Percentiles rank a stretch among this genome's conserved stretches.
Conservation (phyloP, 2,888 invertebrate genomes). For the Polydrusus cervinus region DNA sequence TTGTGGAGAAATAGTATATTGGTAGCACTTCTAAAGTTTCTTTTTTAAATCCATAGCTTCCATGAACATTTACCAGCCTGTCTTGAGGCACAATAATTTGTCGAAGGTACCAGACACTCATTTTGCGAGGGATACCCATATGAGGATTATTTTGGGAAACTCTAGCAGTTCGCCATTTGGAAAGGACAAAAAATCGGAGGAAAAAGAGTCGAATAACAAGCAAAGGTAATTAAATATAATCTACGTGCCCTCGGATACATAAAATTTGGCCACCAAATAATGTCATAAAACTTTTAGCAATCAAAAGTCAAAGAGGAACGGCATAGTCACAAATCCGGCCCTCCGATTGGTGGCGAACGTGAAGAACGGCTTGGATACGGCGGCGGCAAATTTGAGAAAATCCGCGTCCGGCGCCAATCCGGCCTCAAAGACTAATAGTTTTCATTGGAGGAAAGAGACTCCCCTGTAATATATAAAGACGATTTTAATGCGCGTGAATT, state of each 20-base stretch:
- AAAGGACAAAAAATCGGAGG: conserved; percentile 65
- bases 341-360: conserved; percentile 87
- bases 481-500: conserved; percentile 51
- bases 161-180: conserved; percentile 62
- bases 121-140: conserved; percentile 92
- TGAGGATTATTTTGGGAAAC: conserved; percentile 85
- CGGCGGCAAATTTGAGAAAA: conserved; percentile 77
- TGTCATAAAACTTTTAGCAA: conserved; percentile 57
- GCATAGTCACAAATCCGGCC: conserved; percentile 90
- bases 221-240: conserved; percentile 59
- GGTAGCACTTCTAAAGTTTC: no score
- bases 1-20: not conserved
- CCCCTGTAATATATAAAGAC: conserved; percentile 73
- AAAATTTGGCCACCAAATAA: no score
- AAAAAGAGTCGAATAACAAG: conserved; percentile 61
- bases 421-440: conserved; percentile 82
- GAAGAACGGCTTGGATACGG: conserved; percentile 80
- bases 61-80: conserved; percentile 71
- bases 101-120: conserved; percentile 81
- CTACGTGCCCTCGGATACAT: no score
- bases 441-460: conserved; percentile 91
- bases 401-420: conserved; percentile 77
- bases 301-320: conserved; percentile 84
- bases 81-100: conserved; percentile 70
- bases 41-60: conserved; percentile 60